These are phyloP conservation scores for Protophormia terraenovae DNA, from an alignment of 2,888 invertebrate genomes.

Conservation along the genomic window DNA sequence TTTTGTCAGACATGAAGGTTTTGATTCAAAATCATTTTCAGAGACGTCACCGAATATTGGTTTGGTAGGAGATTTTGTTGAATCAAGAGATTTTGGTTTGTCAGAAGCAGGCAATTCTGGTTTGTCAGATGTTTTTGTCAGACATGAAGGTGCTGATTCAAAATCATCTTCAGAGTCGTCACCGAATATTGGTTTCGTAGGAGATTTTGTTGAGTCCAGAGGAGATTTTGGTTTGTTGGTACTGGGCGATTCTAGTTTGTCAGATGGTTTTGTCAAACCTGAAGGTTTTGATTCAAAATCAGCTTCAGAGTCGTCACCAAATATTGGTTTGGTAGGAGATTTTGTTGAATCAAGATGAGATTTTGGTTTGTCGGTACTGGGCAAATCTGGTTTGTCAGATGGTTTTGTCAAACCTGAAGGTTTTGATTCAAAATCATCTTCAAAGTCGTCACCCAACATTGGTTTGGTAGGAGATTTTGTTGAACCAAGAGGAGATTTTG, in stretches of 20 bases:
- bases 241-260: not conserved
- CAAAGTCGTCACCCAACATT: not conserved
- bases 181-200: not conserved
- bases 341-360: not conserved
- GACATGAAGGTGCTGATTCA: not conserved
- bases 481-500: constrained; percentile 10
- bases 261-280: not conserved
- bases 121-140: not conserved
- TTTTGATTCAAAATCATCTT: not conserved
- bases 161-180: not conserved
- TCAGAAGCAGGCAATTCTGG: not conserved
- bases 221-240: not conserved
- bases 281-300: not conserved
- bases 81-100: not conserved
- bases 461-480: not conserved
- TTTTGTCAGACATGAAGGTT: not conserved
- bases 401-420: not conserved
- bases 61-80: not conserved
- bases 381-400: not conserved
- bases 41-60: not conserved
- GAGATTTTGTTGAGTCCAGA: not conserved
- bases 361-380: not conserved
- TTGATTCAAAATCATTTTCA: not conserved
- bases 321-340: not conserved
- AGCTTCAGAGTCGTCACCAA: not conserved